Evolutionary conservation across 2,113 vertebrate species (phyloP).

Genomic region (Kryptolebias marmoratus): DNA sequence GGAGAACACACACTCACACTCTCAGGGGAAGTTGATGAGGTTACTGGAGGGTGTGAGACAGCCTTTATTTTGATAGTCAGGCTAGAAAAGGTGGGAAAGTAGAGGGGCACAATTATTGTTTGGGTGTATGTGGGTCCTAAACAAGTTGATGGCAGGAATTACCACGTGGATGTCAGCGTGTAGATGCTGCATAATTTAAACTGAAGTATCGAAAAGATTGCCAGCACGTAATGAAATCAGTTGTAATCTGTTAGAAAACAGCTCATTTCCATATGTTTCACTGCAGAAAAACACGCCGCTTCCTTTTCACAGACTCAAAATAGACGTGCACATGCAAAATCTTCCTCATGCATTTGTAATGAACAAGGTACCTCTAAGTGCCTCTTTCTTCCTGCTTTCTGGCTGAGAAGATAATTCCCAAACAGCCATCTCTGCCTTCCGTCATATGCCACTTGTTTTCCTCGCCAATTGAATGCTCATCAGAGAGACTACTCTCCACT

Average conservation of each 20-base stretch:
- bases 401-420: slow-evolving; percentile 67
- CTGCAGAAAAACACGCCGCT: slow-evolving; percentile 33
- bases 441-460: slow-evolving; percentile 75
- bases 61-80: slow-evolving; percentile 62
- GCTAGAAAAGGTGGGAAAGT: slow-evolving; percentile 30
- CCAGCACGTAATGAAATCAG: slow-evolving; percentile 17
- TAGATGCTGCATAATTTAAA: slow-evolving; percentile 11
- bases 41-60: slow-evolving; percentile 60
- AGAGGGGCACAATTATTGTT: slow-evolving; percentile 45
- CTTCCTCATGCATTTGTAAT: slow-evolving; percentile 71
- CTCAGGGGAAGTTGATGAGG: slow-evolving; percentile 55
- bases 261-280: slow-evolving; percentile 21
- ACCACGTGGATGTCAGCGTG: neutral
- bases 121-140: slow-evolving; percentile 12
- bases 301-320: slow-evolving; percentile 47
- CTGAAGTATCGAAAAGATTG: slow-evolving; percentile 7
- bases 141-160: neutral
- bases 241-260: slow-evolving; percentile 49
- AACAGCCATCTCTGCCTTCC: slow-evolving; percentile 49
- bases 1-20: slow-evolving; percentile 59
- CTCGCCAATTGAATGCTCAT: slow-evolving; percentile 88
- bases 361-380: slow-evolving; percentile 68
- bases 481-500: slow-evolving; percentile 86
- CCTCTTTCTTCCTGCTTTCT: slow-evolving; percentile 57
- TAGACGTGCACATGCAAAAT: slow-evolving; percentile 56